Percentiles rank a stretch among this genome's conserved stretches.
Evolutionary conservation across 2,888 invertebrate species (phyloP).

Genomic region (Muschampia plurimacula): DNA sequence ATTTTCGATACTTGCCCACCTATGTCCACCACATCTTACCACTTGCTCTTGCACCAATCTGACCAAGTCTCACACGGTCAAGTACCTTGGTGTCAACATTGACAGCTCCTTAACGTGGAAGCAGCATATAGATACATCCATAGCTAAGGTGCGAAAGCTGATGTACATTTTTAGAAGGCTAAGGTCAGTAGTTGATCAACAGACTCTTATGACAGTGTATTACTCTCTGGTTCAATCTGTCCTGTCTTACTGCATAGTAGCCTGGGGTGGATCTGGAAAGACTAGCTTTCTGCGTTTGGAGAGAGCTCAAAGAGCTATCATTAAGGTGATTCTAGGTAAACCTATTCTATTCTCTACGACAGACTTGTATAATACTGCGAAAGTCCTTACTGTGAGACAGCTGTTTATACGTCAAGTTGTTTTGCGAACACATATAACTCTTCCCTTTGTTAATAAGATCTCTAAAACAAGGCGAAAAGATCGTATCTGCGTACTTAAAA

Average conservation of each 20-base stretch:
- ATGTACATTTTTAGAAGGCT: too few relatives aligned
- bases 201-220: conserved; percentile 7
- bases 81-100: conserved; percentile 18
- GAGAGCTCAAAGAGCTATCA: too few relatives aligned
- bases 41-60: neutral
- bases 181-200: too few relatives aligned
- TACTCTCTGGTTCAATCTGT: conserved; percentile 17
- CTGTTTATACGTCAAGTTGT: conserved; percentile 12
- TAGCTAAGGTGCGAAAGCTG: too few relatives aligned
- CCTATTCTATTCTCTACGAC: conserved; percentile 27
- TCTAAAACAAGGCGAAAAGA: too few relatives aligned
- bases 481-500: too few relatives aligned
- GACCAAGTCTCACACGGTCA: neutral
- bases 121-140: conserved; percentile 6
- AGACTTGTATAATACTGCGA: conserved; percentile 2
- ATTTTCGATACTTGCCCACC: conserved; percentile 6
- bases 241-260: conserved; percentile 10
- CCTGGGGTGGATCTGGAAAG: too few relatives aligned
- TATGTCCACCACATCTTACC: too few relatives aligned
- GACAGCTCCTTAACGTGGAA: too few relatives aligned
- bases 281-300: too few relatives aligned
- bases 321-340: conserved; percentile 15
- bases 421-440: neutral
- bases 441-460: neutral
- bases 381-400: conserved; percentile 17